These are phyloP conservation scores for Hemiprocne comata DNA, from an alignment of 2,113 vertebrate genomes.

Conservation along the genomic window DNA sequence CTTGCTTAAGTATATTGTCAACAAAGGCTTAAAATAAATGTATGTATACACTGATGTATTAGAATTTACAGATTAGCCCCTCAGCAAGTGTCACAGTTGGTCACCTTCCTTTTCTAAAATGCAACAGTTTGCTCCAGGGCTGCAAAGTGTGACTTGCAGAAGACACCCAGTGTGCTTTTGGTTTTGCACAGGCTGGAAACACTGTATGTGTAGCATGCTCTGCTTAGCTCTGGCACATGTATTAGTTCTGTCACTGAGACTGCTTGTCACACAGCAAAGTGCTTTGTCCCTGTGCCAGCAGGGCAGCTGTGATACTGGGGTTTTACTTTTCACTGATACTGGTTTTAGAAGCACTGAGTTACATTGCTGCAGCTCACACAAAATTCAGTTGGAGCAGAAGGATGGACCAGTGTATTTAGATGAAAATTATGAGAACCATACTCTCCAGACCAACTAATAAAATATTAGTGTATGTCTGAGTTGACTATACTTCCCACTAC, in stretches of 20 bases:
- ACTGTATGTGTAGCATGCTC: background rate
- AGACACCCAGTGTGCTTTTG: background rate
- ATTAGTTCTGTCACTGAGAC: background rate
- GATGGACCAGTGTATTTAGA: background rate
- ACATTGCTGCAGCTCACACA: background rate
- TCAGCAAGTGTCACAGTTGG: background rate
- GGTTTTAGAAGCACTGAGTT: background rate
- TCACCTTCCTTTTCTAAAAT: background rate
- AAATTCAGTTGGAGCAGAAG: background rate
- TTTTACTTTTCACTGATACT: background rate
- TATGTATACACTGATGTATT: background rate
- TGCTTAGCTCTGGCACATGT: background rate
- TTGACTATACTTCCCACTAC: background rate
- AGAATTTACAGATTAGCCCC: background rate
- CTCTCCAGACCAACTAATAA: background rate
- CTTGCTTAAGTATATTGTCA: background rate
- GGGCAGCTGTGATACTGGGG: background rate
- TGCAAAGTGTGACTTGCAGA: background rate
- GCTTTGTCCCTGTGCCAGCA: background rate
- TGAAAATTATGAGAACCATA: background rate
- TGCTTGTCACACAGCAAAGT: background rate
- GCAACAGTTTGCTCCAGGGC: background rate
- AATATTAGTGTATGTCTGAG: background rate
- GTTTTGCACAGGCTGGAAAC: background rate
- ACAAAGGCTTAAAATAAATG: background rate